Conservation (phyloP, 2,113 vertebrate genomes). For the Harpagus bidentatus region DNA sequence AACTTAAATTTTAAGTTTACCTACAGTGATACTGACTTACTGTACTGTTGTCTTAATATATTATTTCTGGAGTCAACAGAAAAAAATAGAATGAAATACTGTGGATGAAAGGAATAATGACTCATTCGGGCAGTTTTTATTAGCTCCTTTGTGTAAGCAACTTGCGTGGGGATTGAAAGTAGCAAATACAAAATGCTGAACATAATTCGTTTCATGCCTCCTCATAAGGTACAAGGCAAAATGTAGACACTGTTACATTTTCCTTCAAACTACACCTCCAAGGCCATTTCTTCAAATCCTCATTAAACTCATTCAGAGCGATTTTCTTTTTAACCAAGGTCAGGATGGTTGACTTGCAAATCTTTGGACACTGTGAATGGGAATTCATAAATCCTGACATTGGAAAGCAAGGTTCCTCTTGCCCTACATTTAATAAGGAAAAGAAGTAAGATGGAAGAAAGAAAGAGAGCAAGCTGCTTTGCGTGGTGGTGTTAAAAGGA, state of each 20-base stretch:
- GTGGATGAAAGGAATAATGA: neutral
- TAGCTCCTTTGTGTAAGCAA: neutral
- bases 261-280: slow-evolving; percentile 4
- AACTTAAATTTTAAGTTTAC: neutral
- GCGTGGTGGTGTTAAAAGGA: neutral
- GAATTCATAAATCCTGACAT: slow-evolving; percentile 41
- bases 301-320: slow-evolving; percentile 1
- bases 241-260: slow-evolving; percentile 5
- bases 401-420: slow-evolving; percentile 16
- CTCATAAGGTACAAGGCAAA: neutral
- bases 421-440: slow-evolving; percentile 1
- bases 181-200: neutral
- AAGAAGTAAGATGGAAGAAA: neutral
- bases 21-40: neutral
- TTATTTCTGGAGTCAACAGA: neutral
- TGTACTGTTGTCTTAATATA: neutral
- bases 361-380: neutral
- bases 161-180: neutral
- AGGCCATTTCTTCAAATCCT: slow-evolving; percentile 4
- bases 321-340: slow-evolving; percentile 41
- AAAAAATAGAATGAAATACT: neutral
- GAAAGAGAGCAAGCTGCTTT: neutral
- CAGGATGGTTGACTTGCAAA: slow-evolving; percentile 1
- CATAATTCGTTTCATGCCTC: neutral
- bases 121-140: neutral